Conservation (phyloP, 2,113 vertebrate genomes). For the Gymnobelideus leadbeateri region DNA sequence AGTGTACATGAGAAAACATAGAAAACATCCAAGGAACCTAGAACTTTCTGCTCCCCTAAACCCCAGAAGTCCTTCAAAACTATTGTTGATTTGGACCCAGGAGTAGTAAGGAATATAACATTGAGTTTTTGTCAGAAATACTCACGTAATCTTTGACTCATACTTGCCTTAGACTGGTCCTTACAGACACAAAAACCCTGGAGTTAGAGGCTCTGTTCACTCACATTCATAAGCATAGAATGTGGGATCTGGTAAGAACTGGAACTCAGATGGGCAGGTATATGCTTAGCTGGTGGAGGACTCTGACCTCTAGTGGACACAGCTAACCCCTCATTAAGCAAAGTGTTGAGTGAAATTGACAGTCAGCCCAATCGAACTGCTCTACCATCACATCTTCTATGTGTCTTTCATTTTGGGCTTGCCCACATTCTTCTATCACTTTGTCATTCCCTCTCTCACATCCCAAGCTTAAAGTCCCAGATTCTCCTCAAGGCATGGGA, state of each 20-base stretch:
- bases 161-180: background rate
- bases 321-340: background rate
- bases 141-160: background rate
- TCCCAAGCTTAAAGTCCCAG: background rate
- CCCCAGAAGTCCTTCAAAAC: background rate
- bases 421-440: no score
- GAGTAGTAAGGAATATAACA: background rate
- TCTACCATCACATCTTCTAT: background rate
- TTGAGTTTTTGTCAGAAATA: background rate
- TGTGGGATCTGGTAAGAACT: background rate
- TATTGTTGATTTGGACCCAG: background rate
- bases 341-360: background rate
- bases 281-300: background rate
- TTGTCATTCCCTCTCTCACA: background rate
- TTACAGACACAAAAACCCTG: background rate
- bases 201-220: background rate
- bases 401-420: background rate
- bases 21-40: background rate
- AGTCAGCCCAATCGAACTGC: background rate
- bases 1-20: background rate
- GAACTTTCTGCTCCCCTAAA: background rate
- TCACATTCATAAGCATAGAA: background rate
- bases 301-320: background rate
- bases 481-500: background rate
- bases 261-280: background rate